Percentiles rank a stretch among this genome's conserved stretches.
phyloP scores from a whole-genome alignment of 2,888 invertebrate genomes.

The Mechanitis messenoides region DNA sequence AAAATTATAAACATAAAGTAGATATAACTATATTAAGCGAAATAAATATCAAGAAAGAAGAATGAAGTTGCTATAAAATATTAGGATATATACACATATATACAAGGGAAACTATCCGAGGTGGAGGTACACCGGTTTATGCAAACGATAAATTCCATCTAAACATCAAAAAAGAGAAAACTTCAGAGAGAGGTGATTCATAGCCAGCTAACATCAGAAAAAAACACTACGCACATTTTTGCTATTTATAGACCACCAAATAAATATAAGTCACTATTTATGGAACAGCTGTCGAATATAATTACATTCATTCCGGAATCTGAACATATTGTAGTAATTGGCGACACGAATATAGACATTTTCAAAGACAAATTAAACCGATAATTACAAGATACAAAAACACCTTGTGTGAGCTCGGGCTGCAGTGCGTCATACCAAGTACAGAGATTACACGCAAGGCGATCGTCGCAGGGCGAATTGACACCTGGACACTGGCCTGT shows the following conservation, averaged over 20 bases:
- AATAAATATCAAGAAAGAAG: slow-evolving; percentile 17
- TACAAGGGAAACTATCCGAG: slow-evolving; percentile 4
- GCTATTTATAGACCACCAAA: slow-evolving; percentile 16
- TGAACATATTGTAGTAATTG: slow-evolving; percentile 2
- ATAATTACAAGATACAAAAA: slow-evolving; percentile 7
- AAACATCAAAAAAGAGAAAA: not conserved
- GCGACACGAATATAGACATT: slow-evolving; percentile 10
- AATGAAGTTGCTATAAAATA: slow-evolving; percentile 14
- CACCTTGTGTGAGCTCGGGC: slow-evolving; percentile 12
- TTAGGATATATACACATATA: slow-evolving; percentile 9
- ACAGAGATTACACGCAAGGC: slow-evolving; percentile 14
- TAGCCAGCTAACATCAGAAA: slow-evolving; percentile 6
- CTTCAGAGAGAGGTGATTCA: slow-evolving; percentile 9
- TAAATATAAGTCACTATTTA: slow-evolving; percentile 11
- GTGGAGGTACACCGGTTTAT: slow-evolving; percentile 14
- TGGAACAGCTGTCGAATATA: slow-evolving; percentile 1
- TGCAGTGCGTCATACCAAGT: slow-evolving; percentile 11
- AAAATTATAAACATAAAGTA: not conserved
- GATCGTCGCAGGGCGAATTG: slow-evolving; percentile 2
- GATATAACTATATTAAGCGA: slow-evolving; percentile 14
- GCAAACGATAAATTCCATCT: not conserved
- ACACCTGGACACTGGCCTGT: not conserved
- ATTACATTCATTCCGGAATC: not conserved
- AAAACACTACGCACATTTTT: slow-evolving; percentile 12
- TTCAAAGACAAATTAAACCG: not conserved